Evolutionary conservation across 2,113 vertebrate genomes (phyloP).

Genomic region (Sylvietta virens): DNA sequence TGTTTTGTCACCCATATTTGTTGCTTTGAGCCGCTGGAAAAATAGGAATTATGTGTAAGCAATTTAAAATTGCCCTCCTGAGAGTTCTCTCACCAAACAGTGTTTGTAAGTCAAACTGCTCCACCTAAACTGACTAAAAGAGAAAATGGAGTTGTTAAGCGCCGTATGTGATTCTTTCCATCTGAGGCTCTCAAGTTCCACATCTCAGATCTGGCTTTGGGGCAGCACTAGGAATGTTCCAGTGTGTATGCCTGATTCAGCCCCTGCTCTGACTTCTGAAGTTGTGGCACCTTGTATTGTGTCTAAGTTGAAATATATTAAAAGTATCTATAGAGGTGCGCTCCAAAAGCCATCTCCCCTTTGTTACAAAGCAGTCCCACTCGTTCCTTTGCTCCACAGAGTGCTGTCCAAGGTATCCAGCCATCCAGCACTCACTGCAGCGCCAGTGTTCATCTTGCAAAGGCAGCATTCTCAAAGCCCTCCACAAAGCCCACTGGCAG

Average conservation of each 20-base stretch:
- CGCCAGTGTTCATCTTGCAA: neutral
- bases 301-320: conserved; percentile 3
- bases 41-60: neutral
- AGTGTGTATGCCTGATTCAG: neutral
- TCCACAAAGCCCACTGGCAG: neutral
- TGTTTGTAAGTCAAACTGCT: neutral
- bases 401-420: neutral
- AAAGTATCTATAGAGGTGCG: neutral
- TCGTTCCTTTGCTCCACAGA: neutral
- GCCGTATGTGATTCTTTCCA: neutral
- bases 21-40: neutral
- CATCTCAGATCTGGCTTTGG: neutral
- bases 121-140: neutral
- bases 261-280: neutral
- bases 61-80: neutral
- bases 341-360: conserved; percentile 17
- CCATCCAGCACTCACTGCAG: neutral
- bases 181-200: neutral
- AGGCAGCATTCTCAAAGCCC: neutral
- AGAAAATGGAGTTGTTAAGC: neutral
- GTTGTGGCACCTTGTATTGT: neutral
- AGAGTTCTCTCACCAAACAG: neutral
- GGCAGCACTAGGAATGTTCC: neutral
- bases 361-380: neutral
- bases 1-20: neutral